phyloP scores from a whole-genome alignment of 2,888 invertebrate species.

The Xestia rhomboidea region DNA sequence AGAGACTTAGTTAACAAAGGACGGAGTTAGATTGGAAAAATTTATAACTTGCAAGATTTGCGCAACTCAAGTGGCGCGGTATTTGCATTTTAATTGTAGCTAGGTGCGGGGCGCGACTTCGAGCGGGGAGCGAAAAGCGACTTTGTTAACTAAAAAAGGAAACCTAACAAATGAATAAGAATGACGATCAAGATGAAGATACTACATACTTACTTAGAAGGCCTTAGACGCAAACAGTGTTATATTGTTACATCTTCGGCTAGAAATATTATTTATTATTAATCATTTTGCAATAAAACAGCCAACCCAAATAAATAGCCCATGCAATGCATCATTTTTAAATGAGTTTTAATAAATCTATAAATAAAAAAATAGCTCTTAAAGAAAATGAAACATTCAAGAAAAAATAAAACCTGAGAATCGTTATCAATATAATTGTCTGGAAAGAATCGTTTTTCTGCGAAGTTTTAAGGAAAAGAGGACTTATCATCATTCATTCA shows the following conservation, averaged over 20 bases:
- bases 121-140: slow-evolving; percentile 32
- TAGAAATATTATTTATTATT: no score
- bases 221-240: no score
- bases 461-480: not conserved
- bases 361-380: not conserved
- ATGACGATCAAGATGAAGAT: no score
- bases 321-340: not conserved
- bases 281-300: no score
- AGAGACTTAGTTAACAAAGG: slow-evolving; percentile 75
- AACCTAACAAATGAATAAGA: no score
- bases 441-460: not conserved
- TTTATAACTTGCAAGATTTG: slow-evolving; percentile 81
- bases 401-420: not conserved
- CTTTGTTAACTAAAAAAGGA: no score
- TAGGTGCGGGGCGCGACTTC: slow-evolving; percentile 17
- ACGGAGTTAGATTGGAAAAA: slow-evolving; percentile 82
- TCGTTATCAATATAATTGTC: not conserved
- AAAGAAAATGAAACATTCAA: not conserved
- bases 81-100: slow-evolving; percentile 83
- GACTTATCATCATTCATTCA: slow-evolving; percentile 49
- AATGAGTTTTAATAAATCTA: not conserved
- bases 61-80: slow-evolving; percentile 76
- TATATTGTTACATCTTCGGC: no score
- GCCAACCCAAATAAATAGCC: no score
- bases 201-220: no score